phyloP scores from a whole-genome alignment of 1,140 invertebrate genomes.

The Habropoda laboriosa region DNA sequence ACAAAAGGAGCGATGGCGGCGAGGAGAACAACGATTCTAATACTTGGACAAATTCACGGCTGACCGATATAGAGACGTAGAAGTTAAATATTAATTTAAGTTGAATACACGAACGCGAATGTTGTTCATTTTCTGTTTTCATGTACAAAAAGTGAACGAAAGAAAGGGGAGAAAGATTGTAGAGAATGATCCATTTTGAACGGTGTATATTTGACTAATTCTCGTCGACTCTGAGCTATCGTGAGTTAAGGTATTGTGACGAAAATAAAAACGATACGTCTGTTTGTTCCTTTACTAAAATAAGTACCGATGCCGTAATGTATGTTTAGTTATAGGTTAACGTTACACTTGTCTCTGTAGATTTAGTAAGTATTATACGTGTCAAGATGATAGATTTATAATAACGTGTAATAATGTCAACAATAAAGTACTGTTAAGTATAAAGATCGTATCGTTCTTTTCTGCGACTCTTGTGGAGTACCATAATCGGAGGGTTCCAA shows the following conservation, averaged over 20 bases:
- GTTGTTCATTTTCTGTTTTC: background rate
- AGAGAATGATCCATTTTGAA: slow-evolving; percentile 11
- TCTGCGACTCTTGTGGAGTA: background rate
- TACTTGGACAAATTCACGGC: slow-evolving; percentile 18
- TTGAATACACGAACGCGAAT: background rate
- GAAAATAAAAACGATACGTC: slow-evolving; percentile 49
- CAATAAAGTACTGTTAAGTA: slow-evolving; percentile 76
- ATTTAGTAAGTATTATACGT: slow-evolving; percentile 71
- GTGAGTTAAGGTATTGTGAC: slow-evolving; percentile 45
- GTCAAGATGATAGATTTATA: slow-evolving; percentile 78
- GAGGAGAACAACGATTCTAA: background rate
- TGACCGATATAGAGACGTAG: slow-evolving; percentile 3
- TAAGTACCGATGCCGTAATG: slow-evolving; percentile 58
- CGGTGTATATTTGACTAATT: slow-evolving; percentile 55
- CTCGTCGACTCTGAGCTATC: slow-evolving; percentile 29
- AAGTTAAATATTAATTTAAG: slow-evolving; percentile 9
- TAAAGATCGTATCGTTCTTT: slow-evolving; percentile 11
- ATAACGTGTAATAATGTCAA: slow-evolving; percentile 69
- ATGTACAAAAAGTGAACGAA: no score
- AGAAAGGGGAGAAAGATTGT: background rate
- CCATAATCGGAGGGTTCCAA: no score
- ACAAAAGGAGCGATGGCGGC: background rate
- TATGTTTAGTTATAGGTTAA: slow-evolving; percentile 67
- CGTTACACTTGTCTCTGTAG: slow-evolving; percentile 65
- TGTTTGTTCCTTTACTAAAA: slow-evolving; percentile 63